A percentile compares a stretch with the other conserved stretches of the same genome.
These are phyloP conservation scores for Ariolimax columbianus DNA, from an alignment of 2,888 invertebrate species.

Conservation along the genomic window DNA sequence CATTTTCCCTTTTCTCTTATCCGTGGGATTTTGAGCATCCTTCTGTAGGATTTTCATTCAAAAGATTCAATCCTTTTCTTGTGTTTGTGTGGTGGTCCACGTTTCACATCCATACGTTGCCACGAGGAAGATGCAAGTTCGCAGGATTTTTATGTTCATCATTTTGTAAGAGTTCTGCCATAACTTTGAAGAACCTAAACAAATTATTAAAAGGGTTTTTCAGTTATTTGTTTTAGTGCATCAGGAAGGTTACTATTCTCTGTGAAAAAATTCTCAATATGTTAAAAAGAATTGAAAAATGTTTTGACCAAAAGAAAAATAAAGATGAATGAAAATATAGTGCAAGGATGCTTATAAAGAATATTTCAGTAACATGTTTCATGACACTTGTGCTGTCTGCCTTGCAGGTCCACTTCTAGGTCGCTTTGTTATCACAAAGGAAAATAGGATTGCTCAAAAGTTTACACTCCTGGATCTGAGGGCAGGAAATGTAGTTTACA, in stretches of 20 bases:
- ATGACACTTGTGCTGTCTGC: neutral
- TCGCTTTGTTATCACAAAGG: constrained; percentile 53
- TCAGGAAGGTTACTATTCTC: too few relatives aligned
- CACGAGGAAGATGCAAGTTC: too few relatives aligned
- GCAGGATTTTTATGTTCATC: too few relatives aligned
- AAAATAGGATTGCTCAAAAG: constrained; percentile 52
- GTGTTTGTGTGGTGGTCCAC: too few relatives aligned
- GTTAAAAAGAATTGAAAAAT: too few relatives aligned
- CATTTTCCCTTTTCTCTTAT: too few relatives aligned
- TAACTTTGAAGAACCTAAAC: neutral
- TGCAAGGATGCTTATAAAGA: neutral
- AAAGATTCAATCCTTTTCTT: too few relatives aligned
- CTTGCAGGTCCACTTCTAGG: constrained; percentile 67
- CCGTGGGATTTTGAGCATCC: too few relatives aligned
- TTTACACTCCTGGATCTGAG: constrained; percentile 68
- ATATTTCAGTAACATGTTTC: neutral
- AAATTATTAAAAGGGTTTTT: neutral
- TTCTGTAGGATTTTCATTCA: too few relatives aligned
- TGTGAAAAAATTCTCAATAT: too few relatives aligned
- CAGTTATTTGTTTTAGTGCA: neutral
- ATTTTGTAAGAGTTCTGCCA: too few relatives aligned
- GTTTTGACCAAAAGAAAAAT: neutral
- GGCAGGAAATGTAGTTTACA: constrained; percentile 64
- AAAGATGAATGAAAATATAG: neutral
- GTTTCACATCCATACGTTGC: too few relatives aligned